Evolutionary conservation across 2,888 invertebrate species (phyloP).

Genomic region (Hydriomena furcata): DNA sequence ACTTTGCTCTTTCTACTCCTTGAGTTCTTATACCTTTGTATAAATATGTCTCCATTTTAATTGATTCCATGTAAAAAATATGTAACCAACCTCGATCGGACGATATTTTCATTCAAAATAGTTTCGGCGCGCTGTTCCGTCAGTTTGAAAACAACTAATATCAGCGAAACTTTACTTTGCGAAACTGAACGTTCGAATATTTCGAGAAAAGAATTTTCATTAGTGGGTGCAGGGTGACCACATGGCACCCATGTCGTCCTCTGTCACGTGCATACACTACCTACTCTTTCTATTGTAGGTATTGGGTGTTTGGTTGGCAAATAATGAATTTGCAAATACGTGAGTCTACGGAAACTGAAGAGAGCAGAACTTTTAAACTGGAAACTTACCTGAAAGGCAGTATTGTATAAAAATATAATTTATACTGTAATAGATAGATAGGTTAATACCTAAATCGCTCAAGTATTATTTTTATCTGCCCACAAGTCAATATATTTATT

Average conservation of each 20-base stretch:
- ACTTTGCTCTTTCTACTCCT: too few species aligned
- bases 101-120: slow-evolving; percentile 19
- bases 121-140: slow-evolving; percentile 14
- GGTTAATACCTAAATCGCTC: too few species aligned
- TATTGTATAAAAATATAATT: too few species aligned
- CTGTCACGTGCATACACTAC: slow-evolving; percentile 40
- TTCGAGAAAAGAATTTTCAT: slow-evolving; percentile 62
- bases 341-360: slow-evolving; percentile 6
- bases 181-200: slow-evolving; percentile 34
- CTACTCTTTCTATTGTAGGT: background rate
- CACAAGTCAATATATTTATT: too few species aligned
- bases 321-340: slow-evolving; percentile 6
- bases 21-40: background rate
- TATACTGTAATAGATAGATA: too few species aligned
- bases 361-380: too few species aligned
- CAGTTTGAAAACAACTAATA: slow-evolving; percentile 14
- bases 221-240: slow-evolving; percentile 54
- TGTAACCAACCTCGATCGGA: background rate
- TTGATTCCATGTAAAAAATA: background rate
- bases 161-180: slow-evolving; percentile 14
- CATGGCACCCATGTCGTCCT: slow-evolving; percentile 49
- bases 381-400: too few species aligned
- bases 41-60: too few species aligned
- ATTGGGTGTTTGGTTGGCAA: background rate
- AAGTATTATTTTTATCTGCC: too few species aligned